Evolutionary conservation across 2,113 vertebrate genomes (phyloP).

Genomic region (Esox niger): DNA sequence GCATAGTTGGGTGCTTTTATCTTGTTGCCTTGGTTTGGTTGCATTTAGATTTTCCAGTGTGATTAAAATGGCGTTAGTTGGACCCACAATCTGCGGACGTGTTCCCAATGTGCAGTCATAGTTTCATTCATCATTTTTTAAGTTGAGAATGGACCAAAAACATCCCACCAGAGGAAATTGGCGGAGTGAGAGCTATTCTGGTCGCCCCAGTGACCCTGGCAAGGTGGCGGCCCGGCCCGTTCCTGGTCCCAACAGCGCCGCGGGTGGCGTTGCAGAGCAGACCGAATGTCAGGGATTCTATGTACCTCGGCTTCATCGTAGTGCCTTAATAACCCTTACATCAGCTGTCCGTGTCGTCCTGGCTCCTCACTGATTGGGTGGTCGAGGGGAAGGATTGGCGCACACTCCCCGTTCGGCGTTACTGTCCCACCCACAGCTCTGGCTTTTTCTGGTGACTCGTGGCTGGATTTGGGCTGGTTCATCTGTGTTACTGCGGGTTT

Average conservation of each 20-base stretch:
- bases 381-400: slow-evolving; percentile 31
- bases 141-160: slow-evolving; percentile 69
- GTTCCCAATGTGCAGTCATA: slow-evolving; percentile 14
- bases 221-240: slow-evolving; percentile 29
- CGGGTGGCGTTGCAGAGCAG: slow-evolving; percentile 62
- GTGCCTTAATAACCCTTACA: slow-evolving; percentile 77
- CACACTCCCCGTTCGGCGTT: slow-evolving; percentile 43
- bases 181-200: slow-evolving; percentile 10
- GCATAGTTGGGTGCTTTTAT: slow-evolving; percentile 42
- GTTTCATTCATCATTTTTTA: slow-evolving; percentile 46
- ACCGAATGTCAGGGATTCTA: slow-evolving; percentile 80
- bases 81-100: slow-evolving; percentile 26
- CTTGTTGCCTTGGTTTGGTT: slow-evolving; percentile 54
- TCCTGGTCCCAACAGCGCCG: slow-evolving; percentile 68
- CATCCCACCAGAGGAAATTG: slow-evolving; percentile 46
- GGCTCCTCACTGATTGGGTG: slow-evolving; percentile 54
- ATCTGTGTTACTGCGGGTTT: slow-evolving; percentile 45
- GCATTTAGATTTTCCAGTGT: slow-evolving; percentile 49
- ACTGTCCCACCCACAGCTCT: slow-evolving; percentile 51
- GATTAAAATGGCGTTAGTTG: slow-evolving; percentile 29
- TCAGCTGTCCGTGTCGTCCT: slow-evolving; percentile 67
- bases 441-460: slow-evolving; percentile 58
- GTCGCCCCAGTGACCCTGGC: slow-evolving; percentile 34
- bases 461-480: slow-evolving; percentile 71
- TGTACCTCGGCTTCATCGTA: slow-evolving; percentile 83